A percentile compares a stretch with the other conserved stretches of the same genome.
Evolutionary conservation across 2,797 vertebrate species (phyloP).

Genomic region (Sebastes oblongus): DNA sequence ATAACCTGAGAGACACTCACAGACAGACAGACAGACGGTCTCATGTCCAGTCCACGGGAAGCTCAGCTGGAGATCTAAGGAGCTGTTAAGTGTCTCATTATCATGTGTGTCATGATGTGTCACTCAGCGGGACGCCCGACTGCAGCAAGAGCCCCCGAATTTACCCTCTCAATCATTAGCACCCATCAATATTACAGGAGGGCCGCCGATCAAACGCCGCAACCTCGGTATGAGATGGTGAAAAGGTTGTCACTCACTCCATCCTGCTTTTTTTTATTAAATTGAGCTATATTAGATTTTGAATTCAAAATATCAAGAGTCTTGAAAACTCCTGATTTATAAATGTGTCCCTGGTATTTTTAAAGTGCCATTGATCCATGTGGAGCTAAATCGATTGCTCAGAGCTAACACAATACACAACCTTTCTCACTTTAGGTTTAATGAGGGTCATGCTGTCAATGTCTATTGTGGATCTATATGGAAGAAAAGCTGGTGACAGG

Average conservation of each 20-base stretch:
- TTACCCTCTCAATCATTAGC: not conserved
- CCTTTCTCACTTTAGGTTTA: constrained; percentile 53
- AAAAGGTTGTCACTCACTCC: not conserved
- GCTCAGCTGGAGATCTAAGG: constrained; percentile 28
- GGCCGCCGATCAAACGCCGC: not conserved
- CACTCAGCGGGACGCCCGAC: not conserved
- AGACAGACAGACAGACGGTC: not conserved
- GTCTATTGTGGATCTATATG: constrained; percentile 27
- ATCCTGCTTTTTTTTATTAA: not conserved
- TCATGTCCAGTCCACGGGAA: too few relatives aligned
- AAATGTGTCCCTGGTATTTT: constrained; percentile 5
- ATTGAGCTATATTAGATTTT: not conserved
- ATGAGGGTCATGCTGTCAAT: constrained; percentile 51
- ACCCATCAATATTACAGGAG: constrained; percentile 10
- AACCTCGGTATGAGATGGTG: not conserved
- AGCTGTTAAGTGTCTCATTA: constrained; percentile 35
- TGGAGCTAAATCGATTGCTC: constrained; percentile 35
- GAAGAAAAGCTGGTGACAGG: constrained; percentile 8
- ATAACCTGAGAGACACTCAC: not conserved
- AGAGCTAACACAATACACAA: constrained; percentile 13
- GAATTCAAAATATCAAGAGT: not conserved
- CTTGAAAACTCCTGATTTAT: constrained; percentile 7
- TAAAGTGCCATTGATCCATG: constrained; percentile 20
- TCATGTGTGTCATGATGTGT: constrained; percentile 14
- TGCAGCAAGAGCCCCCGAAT: not conserved